A percentile compares a stretch with the other conserved stretches of the same genome.
These are phyloP conservation scores for Loxodonta africana DNA, from an alignment of 2,113 vertebrate species.

Conservation along the genomic window DNA sequence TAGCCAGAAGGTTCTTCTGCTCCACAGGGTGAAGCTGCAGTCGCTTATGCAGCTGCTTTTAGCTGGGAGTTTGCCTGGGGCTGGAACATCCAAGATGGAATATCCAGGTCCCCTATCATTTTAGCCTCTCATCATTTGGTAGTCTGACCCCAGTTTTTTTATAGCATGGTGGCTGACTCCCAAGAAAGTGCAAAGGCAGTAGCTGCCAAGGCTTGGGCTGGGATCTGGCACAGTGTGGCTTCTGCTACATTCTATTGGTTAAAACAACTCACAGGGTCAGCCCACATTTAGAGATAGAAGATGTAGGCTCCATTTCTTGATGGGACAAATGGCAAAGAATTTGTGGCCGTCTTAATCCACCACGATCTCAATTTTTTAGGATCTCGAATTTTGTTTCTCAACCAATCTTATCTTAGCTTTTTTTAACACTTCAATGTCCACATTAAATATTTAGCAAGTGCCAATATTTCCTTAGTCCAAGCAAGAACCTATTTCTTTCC, in stretches of 20 bases:
- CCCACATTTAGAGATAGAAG: background rate
- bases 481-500: constrained; percentile 43
- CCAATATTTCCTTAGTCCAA: background rate
- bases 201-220: background rate
- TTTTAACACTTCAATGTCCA: background rate
- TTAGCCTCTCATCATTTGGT: background rate
- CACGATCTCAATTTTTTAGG: background rate
- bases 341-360: background rate
- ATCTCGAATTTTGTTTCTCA: constrained; percentile 52
- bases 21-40: background rate
- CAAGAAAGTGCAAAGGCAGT: background rate
- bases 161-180: background rate
- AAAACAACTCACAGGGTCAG: background rate
- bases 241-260: background rate
- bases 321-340: constrained; percentile 10
- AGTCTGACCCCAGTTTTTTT: background rate
- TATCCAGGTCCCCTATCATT: background rate
- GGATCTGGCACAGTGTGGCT: background rate
- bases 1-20: background rate
- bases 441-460: constrained; percentile 38
- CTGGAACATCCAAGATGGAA: background rate
- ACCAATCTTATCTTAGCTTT: background rate
- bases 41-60: background rate
- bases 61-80: background rate
- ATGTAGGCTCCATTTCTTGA: background rate